phyloP scores from a whole-genome alignment of 2,113 vertebrate genomes.

The Xerus inauris region DNA sequence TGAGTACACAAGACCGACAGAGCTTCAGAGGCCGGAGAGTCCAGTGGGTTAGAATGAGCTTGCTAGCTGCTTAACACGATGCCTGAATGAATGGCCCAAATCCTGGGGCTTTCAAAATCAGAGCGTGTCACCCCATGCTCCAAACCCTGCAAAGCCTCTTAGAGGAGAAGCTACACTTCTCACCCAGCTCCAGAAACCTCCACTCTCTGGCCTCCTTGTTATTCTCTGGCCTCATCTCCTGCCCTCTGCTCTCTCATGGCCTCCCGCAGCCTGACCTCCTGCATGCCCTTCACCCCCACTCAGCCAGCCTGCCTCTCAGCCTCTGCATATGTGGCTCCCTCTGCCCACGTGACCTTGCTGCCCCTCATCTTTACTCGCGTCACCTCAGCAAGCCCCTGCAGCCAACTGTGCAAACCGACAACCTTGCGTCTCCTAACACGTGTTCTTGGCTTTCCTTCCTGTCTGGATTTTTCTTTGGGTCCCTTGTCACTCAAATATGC shows the following conservation, averaged over 20 bases:
- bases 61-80: neutral
- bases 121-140: neutral
- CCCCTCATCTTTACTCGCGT: neutral
- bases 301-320: neutral
- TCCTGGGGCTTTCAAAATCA: neutral
- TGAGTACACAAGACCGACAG: neutral
- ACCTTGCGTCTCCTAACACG: neutral
- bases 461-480: neutral
- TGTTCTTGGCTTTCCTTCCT: neutral
- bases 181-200: neutral
- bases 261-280: neutral
- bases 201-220: too few species aligned
- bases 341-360: neutral
- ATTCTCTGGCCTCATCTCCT: neutral
- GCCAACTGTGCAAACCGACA: neutral
- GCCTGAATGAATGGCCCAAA: neutral
- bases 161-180: neutral
- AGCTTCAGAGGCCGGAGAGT: neutral
- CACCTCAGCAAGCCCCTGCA: neutral
- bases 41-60: neutral
- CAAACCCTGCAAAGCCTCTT: neutral
- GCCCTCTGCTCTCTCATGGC: neutral
- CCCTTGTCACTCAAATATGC: neutral
- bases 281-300: neutral
- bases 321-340: neutral